Evolutionary conservation across 2,797 vertebrate species (phyloP), one percentile per base, ranked within the genome.

Genomic region (Otolemur crassicaudatus): DNA sequence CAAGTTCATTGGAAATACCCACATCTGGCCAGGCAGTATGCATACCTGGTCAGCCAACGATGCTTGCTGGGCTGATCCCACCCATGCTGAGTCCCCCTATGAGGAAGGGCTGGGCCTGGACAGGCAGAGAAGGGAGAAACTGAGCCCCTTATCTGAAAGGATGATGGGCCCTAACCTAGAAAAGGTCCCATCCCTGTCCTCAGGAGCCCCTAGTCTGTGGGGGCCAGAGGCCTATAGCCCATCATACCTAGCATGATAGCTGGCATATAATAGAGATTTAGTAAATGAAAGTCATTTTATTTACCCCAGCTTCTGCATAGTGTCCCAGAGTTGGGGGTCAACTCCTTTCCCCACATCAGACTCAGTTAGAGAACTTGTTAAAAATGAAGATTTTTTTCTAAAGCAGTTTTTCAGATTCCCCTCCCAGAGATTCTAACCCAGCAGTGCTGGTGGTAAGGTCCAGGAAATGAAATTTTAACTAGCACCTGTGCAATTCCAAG

Each of bases 391-490:
- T 49, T 27, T 61, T 31, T 13, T 40, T 72, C 22, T 40, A 8
- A 53, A 46, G 19, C 27, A 73, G 40, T 40, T 86, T 76, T 43
- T 94, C 79, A 91, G 31, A 87, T 65, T 88, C 22, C 17, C 49
- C 27, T 34, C 72, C 0, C 19, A 72, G 83, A 91, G 56, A 58
- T 56, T 83, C 65, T 29, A 31, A 90, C 37, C 19, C 20, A 88
- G 34, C 34, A 22, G 49, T 37, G 34, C 34, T 61, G 37, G 60
- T 43, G 19, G 16, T 29, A 25, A 11, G 61, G 43, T 58, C 58
- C 46, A 82, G 56, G 61, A 94, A 85, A 82, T 81, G 81, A 77
- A 93, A 85, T 81, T 84, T 91, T 76, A 40, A 63, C 34, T 94
- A 84, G 91, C 20, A 56, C 49, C 37, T 40, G 34, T 34, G 16